Percentiles rank a stretch among this genome's conserved stretches.
These are phyloP conservation scores for Sarcophaga subvicina DNA, from an alignment of 2,888 invertebrate genomes.

Conservation along the genomic window DNA sequence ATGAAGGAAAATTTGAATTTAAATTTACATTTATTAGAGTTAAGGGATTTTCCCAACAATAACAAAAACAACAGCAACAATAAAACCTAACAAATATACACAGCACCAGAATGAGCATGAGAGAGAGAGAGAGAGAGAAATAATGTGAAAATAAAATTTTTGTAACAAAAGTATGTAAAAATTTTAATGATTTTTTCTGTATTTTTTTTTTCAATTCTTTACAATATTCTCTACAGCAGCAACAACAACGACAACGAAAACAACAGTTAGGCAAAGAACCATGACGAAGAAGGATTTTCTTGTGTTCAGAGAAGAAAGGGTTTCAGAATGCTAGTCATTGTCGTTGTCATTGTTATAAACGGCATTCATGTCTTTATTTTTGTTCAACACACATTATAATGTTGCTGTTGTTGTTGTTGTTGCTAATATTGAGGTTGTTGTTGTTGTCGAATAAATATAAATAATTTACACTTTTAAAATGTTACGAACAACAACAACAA, in stretches of 20 bases:
- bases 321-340: not conserved
- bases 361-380: conserved; percentile 1
- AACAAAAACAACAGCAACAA: not conserved
- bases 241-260: too few relatives aligned
- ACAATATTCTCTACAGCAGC: not conserved
- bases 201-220: not conserved
- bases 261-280: too few relatives aligned
- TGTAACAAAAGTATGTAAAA: conserved; percentile 51
- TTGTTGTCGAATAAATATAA: conserved; percentile 69
- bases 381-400: not conserved
- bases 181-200: conserved; percentile 45
- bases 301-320: not conserved
- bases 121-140: not conserved
- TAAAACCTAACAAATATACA: too few relatives aligned
- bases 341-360: conserved; percentile 1
- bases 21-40: conserved; percentile 60
- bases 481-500: too few relatives aligned
- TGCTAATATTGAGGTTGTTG: conserved; percentile 22
- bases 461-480: conserved; percentile 74
- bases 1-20: conserved; percentile 35
- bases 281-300: not conserved
- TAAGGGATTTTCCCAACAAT: conserved; percentile 45
- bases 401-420: not conserved
- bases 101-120: too few relatives aligned
- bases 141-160: conserved; percentile 27